Evolutionary conservation across 35 echinoderm and acorn worm genomes (phyloP).

Genomic region (Anneissia japonica): DNA sequence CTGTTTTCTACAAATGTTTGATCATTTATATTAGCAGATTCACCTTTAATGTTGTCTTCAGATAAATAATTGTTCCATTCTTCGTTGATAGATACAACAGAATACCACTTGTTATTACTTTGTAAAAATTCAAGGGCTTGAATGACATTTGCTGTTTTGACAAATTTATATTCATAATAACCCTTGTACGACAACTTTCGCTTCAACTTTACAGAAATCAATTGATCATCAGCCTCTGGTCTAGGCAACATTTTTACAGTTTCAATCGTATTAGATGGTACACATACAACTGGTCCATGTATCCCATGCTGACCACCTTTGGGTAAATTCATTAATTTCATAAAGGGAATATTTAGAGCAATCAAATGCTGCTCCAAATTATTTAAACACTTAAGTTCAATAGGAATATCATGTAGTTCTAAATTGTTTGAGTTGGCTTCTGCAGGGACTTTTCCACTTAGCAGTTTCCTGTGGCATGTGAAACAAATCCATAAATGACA

Average conservation of each 20-base stretch:
- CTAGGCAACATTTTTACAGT: constrained; percentile 36
- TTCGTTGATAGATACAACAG: constrained; percentile 11
- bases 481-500: constrained; percentile 23
- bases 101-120: constrained; percentile 34
- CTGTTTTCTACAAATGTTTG: neutral
- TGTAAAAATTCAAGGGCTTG: constrained; percentile 46
- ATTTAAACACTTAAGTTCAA: constrained; percentile 2
- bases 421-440: constrained; percentile 22
- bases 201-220: constrained; percentile 61
- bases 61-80: constrained; percentile 35
- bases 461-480: constrained; percentile 35
- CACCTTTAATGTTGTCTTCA: neutral
- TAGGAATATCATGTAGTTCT: neutral
- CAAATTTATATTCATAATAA: constrained; percentile 53
- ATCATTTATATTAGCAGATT: neutral
- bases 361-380: constrained; percentile 11
- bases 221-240: constrained; percentile 10
- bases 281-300: constrained; percentile 61
- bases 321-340: constrained; percentile 41
- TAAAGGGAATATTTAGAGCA: constrained; percentile 35
- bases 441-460: neutral
- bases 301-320: constrained; percentile 44
- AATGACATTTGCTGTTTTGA: constrained; percentile 38
- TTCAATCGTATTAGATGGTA: constrained; percentile 50
- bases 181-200: constrained; percentile 54